Percentiles rank a stretch among this genome's conserved stretches.
These are phyloP conservation scores for Acanthurus leucopareius DNA, from an alignment of 2,797 vertebrate species.

Conservation along the genomic window DNA sequence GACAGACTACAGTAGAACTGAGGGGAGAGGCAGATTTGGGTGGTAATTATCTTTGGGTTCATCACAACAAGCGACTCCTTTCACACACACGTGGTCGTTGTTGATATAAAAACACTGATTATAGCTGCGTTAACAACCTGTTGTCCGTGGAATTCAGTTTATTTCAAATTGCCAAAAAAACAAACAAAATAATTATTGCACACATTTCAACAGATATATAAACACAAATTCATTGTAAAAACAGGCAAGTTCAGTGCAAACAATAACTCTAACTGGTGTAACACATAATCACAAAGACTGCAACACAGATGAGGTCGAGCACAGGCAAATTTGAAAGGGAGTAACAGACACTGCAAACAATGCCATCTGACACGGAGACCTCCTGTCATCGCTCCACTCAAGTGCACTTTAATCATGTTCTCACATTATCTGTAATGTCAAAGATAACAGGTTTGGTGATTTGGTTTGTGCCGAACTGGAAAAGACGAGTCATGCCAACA, in stretches of 20 bases:
- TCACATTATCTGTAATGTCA: slow-evolving; percentile 24
- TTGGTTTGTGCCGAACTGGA: slow-evolving; percentile 47
- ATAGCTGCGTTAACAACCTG: background rate
- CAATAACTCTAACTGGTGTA: slow-evolving; percentile 54
- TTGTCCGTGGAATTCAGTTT: slow-evolving; percentile 59
- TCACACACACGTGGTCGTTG: too few species aligned
- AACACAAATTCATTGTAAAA: slow-evolving; percentile 82
- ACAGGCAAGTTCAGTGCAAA: slow-evolving; percentile 87
- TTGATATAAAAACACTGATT: background rate
- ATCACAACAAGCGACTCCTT: too few species aligned
- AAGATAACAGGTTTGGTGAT: slow-evolving; percentile 45
- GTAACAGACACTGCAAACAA: slow-evolving; percentile 72
- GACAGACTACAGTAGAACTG: background rate
- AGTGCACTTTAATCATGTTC: slow-evolving; percentile 65
- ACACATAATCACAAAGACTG: slow-evolving; percentile 64
- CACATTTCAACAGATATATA: slow-evolving; percentile 79
- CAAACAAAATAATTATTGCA: slow-evolving; percentile 80
- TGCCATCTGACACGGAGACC: slow-evolving; percentile 36
- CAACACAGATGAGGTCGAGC: slow-evolving; percentile 75
- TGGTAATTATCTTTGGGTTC: too few species aligned
- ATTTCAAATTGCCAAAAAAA: slow-evolving; percentile 81
- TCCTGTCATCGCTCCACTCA: slow-evolving; percentile 23
- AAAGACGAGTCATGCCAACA: slow-evolving; percentile 73
- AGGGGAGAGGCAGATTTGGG: background rate
- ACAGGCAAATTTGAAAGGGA: slow-evolving; percentile 59